Evolutionary conservation across 2,888 invertebrate species (phyloP).

Genomic region (Leptarthrus brevirostris): DNA sequence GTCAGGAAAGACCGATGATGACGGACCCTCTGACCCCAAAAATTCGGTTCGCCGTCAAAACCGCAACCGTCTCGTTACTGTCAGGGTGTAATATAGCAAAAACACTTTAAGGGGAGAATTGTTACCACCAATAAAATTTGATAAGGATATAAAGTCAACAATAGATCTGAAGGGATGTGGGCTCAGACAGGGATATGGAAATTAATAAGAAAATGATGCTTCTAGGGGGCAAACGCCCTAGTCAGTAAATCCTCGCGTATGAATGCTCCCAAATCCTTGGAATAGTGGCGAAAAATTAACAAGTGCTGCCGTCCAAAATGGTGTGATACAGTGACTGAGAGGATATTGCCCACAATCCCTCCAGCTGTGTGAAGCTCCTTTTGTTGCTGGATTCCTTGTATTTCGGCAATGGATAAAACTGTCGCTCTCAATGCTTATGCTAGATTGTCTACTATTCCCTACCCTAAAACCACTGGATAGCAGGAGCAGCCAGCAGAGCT

Average conservation of each 20-base stretch:
- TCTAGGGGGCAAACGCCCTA: background rate
- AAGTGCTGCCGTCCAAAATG: constrained; percentile 20
- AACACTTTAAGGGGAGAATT: background rate
- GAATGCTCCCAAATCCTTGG: constrained; percentile 21
- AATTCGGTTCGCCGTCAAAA: background rate
- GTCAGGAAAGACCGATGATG: constrained; percentile 39
- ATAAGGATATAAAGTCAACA: constrained; percentile 34
- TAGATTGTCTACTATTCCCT: background rate
- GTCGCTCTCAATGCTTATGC: constrained; percentile 37
- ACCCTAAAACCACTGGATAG: no score
- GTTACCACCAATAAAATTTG: constrained; percentile 42
- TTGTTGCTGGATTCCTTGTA: background rate
- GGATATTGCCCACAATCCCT: constrained; percentile 1
- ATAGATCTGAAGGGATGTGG: background rate
- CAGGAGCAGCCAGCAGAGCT: no score
- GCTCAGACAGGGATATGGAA: constrained; percentile 29
- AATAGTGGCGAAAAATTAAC: constrained; percentile 40
- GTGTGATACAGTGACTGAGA: constrained; percentile 8
- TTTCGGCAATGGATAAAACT: constrained; percentile 24
- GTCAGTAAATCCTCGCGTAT: background rate
- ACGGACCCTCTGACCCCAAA: constrained; percentile 2
- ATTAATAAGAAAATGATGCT: constrained; percentile 35
- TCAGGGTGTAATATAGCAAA: background rate
- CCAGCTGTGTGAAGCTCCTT: constrained; percentile 30
- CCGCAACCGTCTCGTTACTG: background rate